phyloP scores from a whole-genome alignment of 2,888 invertebrate species.

The Bellardia bayeri region DNA sequence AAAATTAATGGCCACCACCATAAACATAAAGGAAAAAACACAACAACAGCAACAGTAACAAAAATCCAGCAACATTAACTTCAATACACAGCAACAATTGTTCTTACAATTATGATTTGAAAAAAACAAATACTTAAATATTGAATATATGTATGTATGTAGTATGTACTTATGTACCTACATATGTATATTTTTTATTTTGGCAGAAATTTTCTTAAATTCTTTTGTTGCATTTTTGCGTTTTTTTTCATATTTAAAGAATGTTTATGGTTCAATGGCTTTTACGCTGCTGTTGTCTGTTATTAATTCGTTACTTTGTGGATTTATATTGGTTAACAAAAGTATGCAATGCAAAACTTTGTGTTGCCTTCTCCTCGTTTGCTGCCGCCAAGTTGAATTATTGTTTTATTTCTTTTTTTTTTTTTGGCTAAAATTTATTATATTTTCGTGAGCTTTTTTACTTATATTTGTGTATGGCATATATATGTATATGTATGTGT shows the following conservation, averaged over 20 bases:
- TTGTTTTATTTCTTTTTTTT: slow-evolving; percentile 78
- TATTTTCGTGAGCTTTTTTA: slow-evolving; percentile 72
- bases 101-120: slow-evolving; percentile 56
- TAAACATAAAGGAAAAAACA: slow-evolving; percentile 50
- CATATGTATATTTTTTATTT: no score
- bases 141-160: no score
- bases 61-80: slow-evolving; percentile 39
- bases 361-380: slow-evolving; percentile 42
- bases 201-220: slow-evolving; percentile 56
- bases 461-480: slow-evolving; percentile 55
- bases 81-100: slow-evolving; percentile 48
- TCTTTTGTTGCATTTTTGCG: slow-evolving; percentile 48
- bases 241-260: slow-evolving; percentile 33
- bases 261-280: slow-evolving; percentile 68
- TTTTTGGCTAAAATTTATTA: slow-evolving; percentile 77
- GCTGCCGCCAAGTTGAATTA: slow-evolving; percentile 75
- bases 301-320: slow-evolving; percentile 47
- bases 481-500: not conserved
- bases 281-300: slow-evolving; percentile 48
- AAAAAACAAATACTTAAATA: slow-evolving; percentile 26
- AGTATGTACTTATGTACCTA: no score
- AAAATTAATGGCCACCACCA: slow-evolving; percentile 82
- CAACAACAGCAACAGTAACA: slow-evolving; percentile 1
- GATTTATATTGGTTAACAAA: slow-evolving; percentile 43
- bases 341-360: slow-evolving; percentile 60